Percentiles rank a stretch among this genome's conserved stretches.
Conservation (phyloP, 2,888 invertebrate genomes). For the Pantelozetes paolii region DNA sequence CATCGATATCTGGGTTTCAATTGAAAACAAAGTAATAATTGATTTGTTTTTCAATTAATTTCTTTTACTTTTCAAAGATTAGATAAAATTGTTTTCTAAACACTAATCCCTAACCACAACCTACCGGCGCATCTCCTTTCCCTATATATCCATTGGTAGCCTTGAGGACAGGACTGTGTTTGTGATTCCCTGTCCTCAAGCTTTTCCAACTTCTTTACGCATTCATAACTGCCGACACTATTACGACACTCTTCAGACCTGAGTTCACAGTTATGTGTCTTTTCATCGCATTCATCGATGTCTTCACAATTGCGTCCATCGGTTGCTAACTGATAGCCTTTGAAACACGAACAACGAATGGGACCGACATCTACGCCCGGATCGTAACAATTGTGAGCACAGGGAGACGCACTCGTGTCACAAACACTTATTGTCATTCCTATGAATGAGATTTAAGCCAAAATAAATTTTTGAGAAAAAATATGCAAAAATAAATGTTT, state of each 20-base stretch:
- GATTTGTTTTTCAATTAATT: conserved; percentile 2
- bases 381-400: conserved; percentile 40
- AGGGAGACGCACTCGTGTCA: conserved; percentile 32
- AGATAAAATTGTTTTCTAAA: neutral
- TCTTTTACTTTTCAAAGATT: neutral
- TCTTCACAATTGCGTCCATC: conserved; percentile 58
- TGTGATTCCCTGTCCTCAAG: neutral
- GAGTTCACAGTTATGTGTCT: conserved; percentile 54
- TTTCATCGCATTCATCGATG: conserved; percentile 65
- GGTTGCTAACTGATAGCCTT: conserved; percentile 64
- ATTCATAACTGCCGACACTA: conserved; percentile 49
- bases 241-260: conserved; percentile 49
- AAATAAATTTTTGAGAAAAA: no score
- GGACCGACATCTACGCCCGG: conserved; percentile 7
- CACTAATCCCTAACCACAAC: neutral
- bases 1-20: conserved; percentile 52
- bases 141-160: conserved; percentile 49
- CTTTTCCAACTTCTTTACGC: conserved; percentile 43
- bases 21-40: neutral
- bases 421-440: conserved; percentile 29
- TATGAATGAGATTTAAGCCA: neutral
- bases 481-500: neutral
- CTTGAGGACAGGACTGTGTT: conserved; percentile 49
- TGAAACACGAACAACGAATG: conserved; percentile 65
- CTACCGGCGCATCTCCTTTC: conserved; percentile 51